phyloP scores from a whole-genome alignment of 2,888 invertebrate genomes.

The Ecdyonurus torrentis region DNA sequence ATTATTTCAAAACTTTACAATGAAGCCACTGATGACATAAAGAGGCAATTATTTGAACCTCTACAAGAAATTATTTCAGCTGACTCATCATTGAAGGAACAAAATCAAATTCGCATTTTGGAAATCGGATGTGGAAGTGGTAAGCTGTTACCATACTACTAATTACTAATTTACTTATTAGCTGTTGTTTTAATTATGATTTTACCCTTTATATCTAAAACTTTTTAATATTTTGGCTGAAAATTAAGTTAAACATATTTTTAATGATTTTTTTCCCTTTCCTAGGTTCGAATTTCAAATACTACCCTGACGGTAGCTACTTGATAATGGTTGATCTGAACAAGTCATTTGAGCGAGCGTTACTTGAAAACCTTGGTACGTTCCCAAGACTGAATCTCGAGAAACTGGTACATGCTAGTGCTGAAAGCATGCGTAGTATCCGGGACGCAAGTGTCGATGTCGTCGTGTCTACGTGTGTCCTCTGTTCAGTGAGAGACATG shows the following conservation, averaged over 20 bases:
- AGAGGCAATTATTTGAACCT: background rate
- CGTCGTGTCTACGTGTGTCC: background rate
- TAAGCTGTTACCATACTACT: no score
- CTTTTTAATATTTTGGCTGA: no score
- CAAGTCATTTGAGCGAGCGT: background rate
- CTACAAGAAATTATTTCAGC: background rate
- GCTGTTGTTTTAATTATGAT: no score
- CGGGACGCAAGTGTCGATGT: constrained; percentile 1
- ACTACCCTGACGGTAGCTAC: constrained; percentile 3
- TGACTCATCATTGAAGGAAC: constrained; percentile 4
- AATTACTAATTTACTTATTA: no score
- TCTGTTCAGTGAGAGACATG: constrained; percentile 1
- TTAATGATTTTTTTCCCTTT: no score
- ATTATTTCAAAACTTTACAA: no score
- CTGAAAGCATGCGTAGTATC: constrained; percentile 2
- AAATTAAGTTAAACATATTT: no score
- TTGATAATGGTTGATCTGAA: constrained; percentile 5
- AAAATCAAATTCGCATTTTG: constrained; percentile 2
- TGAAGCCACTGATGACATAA: background rate
- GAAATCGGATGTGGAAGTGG: constrained; percentile 7
- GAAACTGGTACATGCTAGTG: background rate
- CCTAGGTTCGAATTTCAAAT: constrained; percentile 7
- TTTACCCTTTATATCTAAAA: no score
- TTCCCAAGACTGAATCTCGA: background rate
- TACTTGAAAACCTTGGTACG: constrained; percentile 1